Conservation (phyloP, 2,888 invertebrate species). For the Morpho helenor region DNA sequence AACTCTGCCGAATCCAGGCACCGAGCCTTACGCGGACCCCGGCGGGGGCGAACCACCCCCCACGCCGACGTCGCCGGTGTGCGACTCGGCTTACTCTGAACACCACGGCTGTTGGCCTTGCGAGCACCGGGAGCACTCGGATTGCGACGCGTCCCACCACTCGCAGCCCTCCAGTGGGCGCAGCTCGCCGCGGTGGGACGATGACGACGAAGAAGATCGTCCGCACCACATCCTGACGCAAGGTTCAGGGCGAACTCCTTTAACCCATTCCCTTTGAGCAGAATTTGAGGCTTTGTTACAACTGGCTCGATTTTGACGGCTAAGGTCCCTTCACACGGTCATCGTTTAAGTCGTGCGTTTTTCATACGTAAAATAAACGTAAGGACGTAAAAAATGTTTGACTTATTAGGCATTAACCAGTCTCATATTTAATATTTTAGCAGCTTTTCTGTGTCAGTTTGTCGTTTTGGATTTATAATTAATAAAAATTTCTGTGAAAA, state of each 20-base stretch:
- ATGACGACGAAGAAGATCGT: slow-evolving; percentile 64
- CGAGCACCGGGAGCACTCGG: slow-evolving; percentile 60
- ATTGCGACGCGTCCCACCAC: slow-evolving; percentile 56
- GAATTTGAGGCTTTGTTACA: slow-evolving; percentile 34
- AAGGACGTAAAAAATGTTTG: no score
- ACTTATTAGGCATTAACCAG: no score
- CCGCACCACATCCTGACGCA: slow-evolving; percentile 60
- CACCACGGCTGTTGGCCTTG: slow-evolving; percentile 73
- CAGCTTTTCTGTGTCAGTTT: no score
- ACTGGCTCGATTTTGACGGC: no score
- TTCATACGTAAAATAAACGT: no score
- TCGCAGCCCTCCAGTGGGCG: slow-evolving; percentile 70
- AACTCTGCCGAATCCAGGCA: slow-evolving; percentile 56
- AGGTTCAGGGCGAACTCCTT: slow-evolving; percentile 55
- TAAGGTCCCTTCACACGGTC: no score
- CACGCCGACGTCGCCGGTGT: slow-evolving; percentile 70
- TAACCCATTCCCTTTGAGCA: slow-evolving; percentile 31
- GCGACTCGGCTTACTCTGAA: slow-evolving; percentile 74
- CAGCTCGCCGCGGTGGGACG: slow-evolving; percentile 70
- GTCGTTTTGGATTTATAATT: no score
- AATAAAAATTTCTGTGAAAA: no score
- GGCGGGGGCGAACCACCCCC: slow-evolving; percentile 71
- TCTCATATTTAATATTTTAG: no score
- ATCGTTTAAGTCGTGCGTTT: no score
- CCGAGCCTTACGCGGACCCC: slow-evolving; percentile 70